Evolutionary conservation across 2,888 invertebrate species (phyloP).

Genomic region (Allygus modestus): DNA sequence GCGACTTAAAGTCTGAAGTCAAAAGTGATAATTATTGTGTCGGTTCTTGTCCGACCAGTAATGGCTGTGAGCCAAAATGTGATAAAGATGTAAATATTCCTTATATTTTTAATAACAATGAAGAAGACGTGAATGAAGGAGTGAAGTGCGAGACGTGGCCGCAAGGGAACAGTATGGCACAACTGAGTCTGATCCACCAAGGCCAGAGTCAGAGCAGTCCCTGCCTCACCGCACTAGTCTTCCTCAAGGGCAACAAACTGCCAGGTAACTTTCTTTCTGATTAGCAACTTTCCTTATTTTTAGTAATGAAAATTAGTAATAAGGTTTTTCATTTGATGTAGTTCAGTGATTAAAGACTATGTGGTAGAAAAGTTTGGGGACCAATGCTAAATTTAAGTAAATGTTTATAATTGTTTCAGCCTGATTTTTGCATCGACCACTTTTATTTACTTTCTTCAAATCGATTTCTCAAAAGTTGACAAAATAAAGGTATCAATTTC

Average conservation of each 20-base stretch:
- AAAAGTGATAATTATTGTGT: constrained; percentile 42
- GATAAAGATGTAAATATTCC: constrained; percentile 59
- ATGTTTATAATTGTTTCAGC: too few species aligned
- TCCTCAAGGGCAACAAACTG: constrained; percentile 65
- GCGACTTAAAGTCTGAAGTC: constrained; percentile 40
- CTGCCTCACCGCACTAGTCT: constrained; percentile 66
- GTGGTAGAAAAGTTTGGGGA: too few species aligned
- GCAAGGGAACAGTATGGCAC: constrained; percentile 58
- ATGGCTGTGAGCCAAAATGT: constrained; percentile 44
- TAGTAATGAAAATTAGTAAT: too few species aligned
- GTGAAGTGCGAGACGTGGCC: constrained; percentile 67
- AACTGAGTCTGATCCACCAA: constrained; percentile 50
- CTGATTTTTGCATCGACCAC: too few species aligned
- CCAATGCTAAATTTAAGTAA: too few species aligned
- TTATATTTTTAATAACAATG: constrained; percentile 48
- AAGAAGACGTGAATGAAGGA: constrained; percentile 26
- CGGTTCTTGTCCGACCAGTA: constrained; percentile 23
- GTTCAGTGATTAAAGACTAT: too few species aligned
- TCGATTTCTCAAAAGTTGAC: too few species aligned
- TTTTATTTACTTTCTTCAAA: too few species aligned
- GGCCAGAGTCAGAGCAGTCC: constrained; percentile 65
- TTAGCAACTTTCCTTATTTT: neutral
- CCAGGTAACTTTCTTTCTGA: constrained; percentile 64
- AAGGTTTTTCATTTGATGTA: too few species aligned
- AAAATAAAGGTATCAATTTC: too few species aligned